These are phyloP conservation scores for Empis livida DNA, from an alignment of 2,888 invertebrate species.

Conservation along the genomic window DNA sequence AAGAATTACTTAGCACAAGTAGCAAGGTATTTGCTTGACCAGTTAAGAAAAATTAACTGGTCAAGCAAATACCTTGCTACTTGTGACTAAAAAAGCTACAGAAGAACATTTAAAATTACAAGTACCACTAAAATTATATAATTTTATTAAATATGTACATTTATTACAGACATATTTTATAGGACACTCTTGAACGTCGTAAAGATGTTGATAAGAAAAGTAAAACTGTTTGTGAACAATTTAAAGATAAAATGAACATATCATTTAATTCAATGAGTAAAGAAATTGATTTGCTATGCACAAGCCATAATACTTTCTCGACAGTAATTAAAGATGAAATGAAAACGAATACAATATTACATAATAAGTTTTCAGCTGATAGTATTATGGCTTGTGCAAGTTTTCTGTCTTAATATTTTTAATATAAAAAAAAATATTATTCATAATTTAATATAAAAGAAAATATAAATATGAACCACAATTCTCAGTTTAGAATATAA, in stretches of 20 bases:
- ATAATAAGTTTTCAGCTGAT: conserved; percentile 20
- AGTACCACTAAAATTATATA: conserved; percentile 32
- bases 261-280: conserved; percentile 24
- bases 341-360: conserved; percentile 20
- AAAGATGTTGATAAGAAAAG: conserved; percentile 29
- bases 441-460: no score
- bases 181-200: conserved; percentile 31
- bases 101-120: conserved; percentile 49
- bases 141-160: neutral
- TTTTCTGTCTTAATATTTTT: no score
- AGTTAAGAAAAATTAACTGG: conserved; percentile 44
- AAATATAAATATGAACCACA: no score
- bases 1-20: conserved; percentile 50
- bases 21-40: no score
- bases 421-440: no score
- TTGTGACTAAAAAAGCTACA: conserved; percentile 49
- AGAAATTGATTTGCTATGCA: conserved; percentile 20
- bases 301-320: conserved; percentile 21
- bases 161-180: conserved; percentile 1
- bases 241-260: conserved; percentile 26
- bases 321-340: conserved; percentile 24
- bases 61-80: conserved; percentile 50
- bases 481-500: no score
- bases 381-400: no score
- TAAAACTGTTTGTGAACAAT: conserved; percentile 25